Percentiles rank a stretch among this genome's conserved stretches.
Conservation (phyloP, 2,797 vertebrate species). For the Rhinichthys osculus region DNA sequence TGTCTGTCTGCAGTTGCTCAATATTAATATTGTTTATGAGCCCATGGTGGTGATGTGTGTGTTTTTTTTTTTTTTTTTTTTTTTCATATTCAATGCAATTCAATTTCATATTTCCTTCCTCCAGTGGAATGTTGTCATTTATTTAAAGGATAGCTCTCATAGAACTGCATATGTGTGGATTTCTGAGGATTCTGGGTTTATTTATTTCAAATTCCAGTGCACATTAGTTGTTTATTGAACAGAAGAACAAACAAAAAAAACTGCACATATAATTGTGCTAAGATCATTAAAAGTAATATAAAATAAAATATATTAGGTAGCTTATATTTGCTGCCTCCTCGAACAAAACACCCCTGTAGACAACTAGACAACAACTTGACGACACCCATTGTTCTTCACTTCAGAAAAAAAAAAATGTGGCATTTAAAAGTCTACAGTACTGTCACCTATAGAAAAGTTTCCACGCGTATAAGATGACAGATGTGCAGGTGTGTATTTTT, state of each 20-base stretch:
- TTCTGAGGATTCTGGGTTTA: background rate
- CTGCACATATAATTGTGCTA: background rate
- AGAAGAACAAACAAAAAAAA: background rate
- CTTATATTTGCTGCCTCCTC: background rate
- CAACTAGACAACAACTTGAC: background rate
- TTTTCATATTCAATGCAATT: background rate
- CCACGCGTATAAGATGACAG: conserved; percentile 17
- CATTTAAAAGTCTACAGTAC: conserved; percentile 34
- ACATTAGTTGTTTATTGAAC: background rate
- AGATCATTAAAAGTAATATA: background rate
- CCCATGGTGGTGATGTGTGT: background rate
- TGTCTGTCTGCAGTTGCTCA: background rate
- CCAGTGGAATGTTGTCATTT: background rate
- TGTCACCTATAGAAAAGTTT: conserved; percentile 9
- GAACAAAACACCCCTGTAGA: background rate
- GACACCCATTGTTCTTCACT: background rate
- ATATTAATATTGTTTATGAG: background rate
- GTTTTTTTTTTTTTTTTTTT: background rate
- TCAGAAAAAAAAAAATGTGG: background rate
- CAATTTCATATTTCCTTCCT: background rate
- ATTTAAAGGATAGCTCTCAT: background rate
- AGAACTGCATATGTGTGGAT: background rate
- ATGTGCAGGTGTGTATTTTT: conserved; percentile 35
- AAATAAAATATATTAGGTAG: background rate
- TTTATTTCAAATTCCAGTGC: background rate